phyloP scores from a whole-genome alignment of 1,140 invertebrate species.

The Atopsyche davidsoni region DNA sequence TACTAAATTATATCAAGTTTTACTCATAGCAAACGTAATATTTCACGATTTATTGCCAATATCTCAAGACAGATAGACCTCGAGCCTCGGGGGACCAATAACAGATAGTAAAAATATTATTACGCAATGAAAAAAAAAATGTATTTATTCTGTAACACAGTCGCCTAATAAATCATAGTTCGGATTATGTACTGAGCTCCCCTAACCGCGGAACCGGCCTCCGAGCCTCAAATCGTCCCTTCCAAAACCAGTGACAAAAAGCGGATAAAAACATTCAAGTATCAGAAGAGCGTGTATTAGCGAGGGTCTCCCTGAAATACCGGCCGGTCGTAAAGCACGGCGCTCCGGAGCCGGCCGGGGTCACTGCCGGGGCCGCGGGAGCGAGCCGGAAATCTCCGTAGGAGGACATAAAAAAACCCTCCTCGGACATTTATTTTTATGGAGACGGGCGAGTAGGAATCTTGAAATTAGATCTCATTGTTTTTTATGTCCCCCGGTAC shows the following conservation, averaged over 20 bases:
- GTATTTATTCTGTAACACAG: constrained; percentile 16
- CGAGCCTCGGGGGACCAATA: constrained; percentile 11
- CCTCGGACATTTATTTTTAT: constrained; percentile 25
- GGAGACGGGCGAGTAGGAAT: constrained; percentile 27
- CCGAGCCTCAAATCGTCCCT: constrained; percentile 1
- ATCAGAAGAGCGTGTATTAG: background rate
- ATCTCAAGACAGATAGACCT: constrained; percentile 2
- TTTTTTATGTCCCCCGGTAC: constrained; percentile 25
- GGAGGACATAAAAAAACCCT: constrained; percentile 22
- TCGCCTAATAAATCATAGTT: constrained; percentile 22
- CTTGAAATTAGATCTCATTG: constrained; percentile 30
- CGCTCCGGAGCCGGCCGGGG: background rate
- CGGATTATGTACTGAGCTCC: constrained; percentile 10
- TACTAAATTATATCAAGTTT: too few species aligned
- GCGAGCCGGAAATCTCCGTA: constrained; percentile 17
- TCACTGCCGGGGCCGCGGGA: constrained; percentile 1
- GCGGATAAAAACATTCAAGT: constrained; percentile 4
- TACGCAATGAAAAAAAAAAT: constrained; percentile 20
- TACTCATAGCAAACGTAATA: too few species aligned
- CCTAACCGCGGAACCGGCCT: background rate
- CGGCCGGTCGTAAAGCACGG: background rate
- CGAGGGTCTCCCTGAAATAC: constrained; percentile 1
- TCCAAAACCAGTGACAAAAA: background rate
- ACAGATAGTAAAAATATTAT: constrained; percentile 18
- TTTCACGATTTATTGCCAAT: constrained; percentile 1